Evolutionary conservation across 2,113 vertebrate genomes (phyloP).

Genomic region (Cercocebus atys): DNA sequence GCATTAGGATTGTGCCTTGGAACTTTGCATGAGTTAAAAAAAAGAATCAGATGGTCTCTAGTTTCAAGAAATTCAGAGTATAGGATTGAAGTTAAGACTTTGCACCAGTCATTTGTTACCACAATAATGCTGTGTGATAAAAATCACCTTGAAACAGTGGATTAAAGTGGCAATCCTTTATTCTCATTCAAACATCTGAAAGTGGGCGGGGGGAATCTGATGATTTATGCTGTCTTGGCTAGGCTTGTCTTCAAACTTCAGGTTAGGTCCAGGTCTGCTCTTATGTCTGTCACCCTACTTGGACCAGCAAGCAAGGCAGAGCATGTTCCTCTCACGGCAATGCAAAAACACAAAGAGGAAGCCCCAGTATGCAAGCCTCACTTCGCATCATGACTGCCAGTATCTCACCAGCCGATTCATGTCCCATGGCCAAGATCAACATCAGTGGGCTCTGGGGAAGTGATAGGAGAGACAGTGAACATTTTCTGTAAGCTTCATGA

Average conservation of each 20-base stretch:
- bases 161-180: background rate
- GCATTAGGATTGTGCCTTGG: background rate
- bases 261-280: background rate
- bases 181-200: background rate
- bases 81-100: background rate
- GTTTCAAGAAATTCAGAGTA: background rate
- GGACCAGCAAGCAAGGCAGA: background rate
- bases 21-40: background rate
- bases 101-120: background rate
- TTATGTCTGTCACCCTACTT: background rate
- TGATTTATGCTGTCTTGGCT: background rate
- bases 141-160: background rate
- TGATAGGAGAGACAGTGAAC: background rate
- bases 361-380: accelerated
- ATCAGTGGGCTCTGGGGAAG: background rate
- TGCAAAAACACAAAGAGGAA: background rate
- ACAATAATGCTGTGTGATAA: background rate
- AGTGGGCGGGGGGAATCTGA: background rate
- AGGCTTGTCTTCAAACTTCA: background rate
- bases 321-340: background rate
- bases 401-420: background rate
- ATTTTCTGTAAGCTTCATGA: background rate
- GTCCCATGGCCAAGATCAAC: background rate
- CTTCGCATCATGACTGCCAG: accelerated
- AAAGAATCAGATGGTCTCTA: background rate